Percentiles rank a stretch among this genome's conserved stretches.
Conservation (phyloP, 2,113 vertebrate genomes). For the Lipophrys pholis region DNA sequence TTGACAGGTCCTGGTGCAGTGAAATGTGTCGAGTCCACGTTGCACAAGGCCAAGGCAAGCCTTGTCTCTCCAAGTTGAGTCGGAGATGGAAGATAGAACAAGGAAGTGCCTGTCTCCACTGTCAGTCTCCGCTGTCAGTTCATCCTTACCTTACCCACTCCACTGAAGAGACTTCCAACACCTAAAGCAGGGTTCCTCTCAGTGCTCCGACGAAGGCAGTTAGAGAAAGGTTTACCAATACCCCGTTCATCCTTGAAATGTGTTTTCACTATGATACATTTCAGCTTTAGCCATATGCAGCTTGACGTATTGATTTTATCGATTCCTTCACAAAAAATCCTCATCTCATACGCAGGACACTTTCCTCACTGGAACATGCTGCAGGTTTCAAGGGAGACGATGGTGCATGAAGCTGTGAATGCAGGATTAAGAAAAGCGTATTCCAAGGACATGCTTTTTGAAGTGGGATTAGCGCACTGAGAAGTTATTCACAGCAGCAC, state of each 20-base stretch:
- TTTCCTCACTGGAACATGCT: slow-evolving; percentile 1
- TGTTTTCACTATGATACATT: slow-evolving; percentile 22
- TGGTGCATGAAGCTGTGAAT: slow-evolving; percentile 62
- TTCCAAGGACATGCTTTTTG: slow-evolving; percentile 70
- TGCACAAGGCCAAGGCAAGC: slow-evolving; percentile 54
- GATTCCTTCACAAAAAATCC: slow-evolving; percentile 20
- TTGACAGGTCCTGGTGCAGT: slow-evolving; percentile 58
- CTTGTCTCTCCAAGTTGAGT: slow-evolving; percentile 52
- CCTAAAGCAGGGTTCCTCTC: slow-evolving; percentile 24
- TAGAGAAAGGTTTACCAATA: slow-evolving; percentile 27
- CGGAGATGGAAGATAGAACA: slow-evolving; percentile 48
- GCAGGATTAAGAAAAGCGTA: slow-evolving; percentile 60
- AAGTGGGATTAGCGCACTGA: slow-evolving; percentile 74
- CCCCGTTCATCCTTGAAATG: slow-evolving; percentile 16
- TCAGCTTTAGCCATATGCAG: slow-evolving; percentile 7
- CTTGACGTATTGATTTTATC: slow-evolving; percentile 25
- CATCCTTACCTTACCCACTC: slow-evolving; percentile 11
- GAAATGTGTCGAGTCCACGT: slow-evolving; percentile 58
- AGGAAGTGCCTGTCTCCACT: slow-evolving; percentile 62
- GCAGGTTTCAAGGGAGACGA: slow-evolving; percentile 54
- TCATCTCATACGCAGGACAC: slow-evolving; percentile 21
- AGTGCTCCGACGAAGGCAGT: slow-evolving; percentile 29
- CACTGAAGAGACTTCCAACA: slow-evolving; percentile 50
- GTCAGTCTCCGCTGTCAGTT: slow-evolving; percentile 63
- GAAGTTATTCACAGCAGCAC: slow-evolving; percentile 72